These are phyloP conservation scores for Epizoanthus illoricatus DNA, from an alignment of 92 coral and sea anemone species.

Conservation along the genomic window DNA sequence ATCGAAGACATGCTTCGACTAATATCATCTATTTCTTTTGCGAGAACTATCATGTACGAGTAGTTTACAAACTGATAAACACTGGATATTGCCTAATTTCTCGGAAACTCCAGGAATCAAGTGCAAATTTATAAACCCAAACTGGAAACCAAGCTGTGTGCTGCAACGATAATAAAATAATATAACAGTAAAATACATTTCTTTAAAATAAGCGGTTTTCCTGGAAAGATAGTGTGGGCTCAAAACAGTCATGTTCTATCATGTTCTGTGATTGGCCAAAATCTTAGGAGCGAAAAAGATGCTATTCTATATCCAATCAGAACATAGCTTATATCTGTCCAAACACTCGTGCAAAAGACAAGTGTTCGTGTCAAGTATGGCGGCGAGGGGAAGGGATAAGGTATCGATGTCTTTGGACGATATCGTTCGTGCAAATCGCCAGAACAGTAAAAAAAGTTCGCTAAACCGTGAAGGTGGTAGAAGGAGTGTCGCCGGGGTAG, in stretches of 20 bases:
- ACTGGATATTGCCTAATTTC: not conserved
- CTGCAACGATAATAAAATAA: not conserved
- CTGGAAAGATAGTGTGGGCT: constrained; percentile 16
- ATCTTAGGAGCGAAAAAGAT: too few relatives aligned
- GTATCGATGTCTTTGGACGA: constrained; percentile 38
- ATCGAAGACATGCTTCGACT: not conserved
- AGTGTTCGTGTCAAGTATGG: constrained; percentile 9
- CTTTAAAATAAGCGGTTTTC: constrained; percentile 7
- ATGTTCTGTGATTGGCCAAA: constrained; percentile 18
- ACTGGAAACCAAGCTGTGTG: not conserved
- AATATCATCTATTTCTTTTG: not conserved
- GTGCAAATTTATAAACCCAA: not conserved
- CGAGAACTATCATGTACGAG: not conserved
- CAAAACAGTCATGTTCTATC: not conserved
- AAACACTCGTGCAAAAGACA: not conserved
- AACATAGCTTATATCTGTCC: not conserved
- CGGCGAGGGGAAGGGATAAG: constrained; percentile 3
- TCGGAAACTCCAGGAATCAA: not conserved
- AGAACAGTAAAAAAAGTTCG: not conserved
- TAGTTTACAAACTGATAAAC: not conserved
- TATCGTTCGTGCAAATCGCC: constrained; percentile 36
- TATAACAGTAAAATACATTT: not conserved
- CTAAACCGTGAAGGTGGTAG: constrained; percentile 23
- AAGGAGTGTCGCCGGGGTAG: not conserved
- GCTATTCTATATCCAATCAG: constrained; percentile 15